Base-by-base conservation (phyloP, 2,888 invertebrate genomes). In the Sipha maydis region DNA sequence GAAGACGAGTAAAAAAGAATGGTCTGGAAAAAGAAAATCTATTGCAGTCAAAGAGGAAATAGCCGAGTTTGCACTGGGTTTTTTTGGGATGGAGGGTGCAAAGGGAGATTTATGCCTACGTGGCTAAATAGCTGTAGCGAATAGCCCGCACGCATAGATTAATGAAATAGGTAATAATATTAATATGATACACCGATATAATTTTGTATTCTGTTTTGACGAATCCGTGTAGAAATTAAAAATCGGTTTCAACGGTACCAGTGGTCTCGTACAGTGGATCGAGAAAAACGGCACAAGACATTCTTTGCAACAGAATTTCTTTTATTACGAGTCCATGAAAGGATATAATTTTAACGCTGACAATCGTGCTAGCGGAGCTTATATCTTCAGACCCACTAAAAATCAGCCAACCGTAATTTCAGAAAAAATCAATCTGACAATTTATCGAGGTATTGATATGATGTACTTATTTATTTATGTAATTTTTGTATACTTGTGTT, bases 341-440 rank as follows among this genome's bases (percentile, higher is more conserved):
- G 93, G 93, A 34, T 92, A 93, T 90, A 93, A 93, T 90, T 92
- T 93, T 83, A 91, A 91, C 0, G 92, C 92, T 38, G 92, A 92
- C 86, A 91, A 92, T 0, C 91, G 94, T 90, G 93, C 95, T 69
- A 95, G 95, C 0, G 96, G 96, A 0, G 95, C 95, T 0, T 96
- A 96, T 91, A 93, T 95, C 90, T 94, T 94, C 91, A 91, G 94
- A 28, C 94, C 94, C 0, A 92, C 92, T 1, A 91, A 91, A 1
- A 91, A 91, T 1, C 91, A 92, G 2, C 92, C 93, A 1, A 90
- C 90, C 0, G 90, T 91, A 2, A 92, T 93, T 14, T 89, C 79
- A 54, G 78, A 89, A 84, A 89, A 86, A 73, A 90, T 90, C 2
- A 90, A 89, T 69, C 67, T 90, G 19, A 90, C 90, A 1, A 89